A percentile compares a stretch with the other conserved stretches of the same genome.
Conservation (phyloP, 2,888 invertebrate species). For the Agonopterix heracliana region DNA sequence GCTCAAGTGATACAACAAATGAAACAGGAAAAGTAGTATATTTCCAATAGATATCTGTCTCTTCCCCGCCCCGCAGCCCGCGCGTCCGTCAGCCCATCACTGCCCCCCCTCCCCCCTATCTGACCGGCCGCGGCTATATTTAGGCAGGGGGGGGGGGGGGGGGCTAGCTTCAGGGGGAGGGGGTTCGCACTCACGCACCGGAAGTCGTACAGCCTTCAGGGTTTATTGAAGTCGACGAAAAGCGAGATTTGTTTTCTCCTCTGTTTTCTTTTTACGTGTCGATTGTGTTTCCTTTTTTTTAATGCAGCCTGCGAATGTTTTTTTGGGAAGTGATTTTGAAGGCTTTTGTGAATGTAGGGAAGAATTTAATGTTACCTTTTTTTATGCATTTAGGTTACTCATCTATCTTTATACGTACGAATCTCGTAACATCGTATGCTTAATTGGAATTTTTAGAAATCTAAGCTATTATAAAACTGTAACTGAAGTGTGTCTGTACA, state of each 20-base stretch:
- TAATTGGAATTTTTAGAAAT: no score
- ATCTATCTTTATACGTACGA: no score
- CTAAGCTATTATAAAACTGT: no score
- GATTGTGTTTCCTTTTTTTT: not conserved
- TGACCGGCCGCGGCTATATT: constrained; percentile 4
- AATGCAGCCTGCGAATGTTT: not conserved
- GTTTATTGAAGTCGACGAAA: constrained; percentile 12
- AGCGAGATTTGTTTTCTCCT: constrained; percentile 9
- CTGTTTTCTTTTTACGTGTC: constrained; percentile 7
- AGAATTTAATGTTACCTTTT: no score
- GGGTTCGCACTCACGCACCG: constrained; percentile 22
- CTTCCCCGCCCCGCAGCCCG: not conserved
- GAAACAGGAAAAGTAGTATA: constrained; percentile 8
- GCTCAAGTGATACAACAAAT: constrained; percentile 9
- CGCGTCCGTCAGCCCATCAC: not conserved
- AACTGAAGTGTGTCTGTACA: no score
- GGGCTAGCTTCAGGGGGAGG: constrained; percentile 16
- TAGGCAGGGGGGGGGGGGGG: constrained; percentile 12
- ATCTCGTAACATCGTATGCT: no score
- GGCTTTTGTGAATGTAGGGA: no score
- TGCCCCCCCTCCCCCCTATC: constrained; percentile 1
- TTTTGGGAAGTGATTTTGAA: not conserved
- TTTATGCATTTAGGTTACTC: no score
- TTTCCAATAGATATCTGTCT: constrained; percentile 11
- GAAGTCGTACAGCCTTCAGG: constrained; percentile 15